Conservation (phyloP, 2,888 invertebrate genomes). For the Elmis aenea region DNA sequence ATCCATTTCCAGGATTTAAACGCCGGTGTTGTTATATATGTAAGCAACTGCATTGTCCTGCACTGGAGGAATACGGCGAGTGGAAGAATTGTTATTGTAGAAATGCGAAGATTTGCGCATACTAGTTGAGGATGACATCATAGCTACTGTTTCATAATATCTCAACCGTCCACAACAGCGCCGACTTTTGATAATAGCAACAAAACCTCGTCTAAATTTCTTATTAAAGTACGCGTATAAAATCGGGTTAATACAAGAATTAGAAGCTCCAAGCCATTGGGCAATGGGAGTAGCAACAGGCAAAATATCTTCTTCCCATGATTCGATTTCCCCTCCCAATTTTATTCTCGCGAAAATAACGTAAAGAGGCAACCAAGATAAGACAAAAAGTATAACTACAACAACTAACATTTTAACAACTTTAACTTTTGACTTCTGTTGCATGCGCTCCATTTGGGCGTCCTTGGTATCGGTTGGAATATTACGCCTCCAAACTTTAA, state of each 20-base stretch:
- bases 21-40: conserved; percentile 71
- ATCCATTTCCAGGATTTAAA: conserved; percentile 49
- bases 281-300: conserved; percentile 81
- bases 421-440: conserved; percentile 90
- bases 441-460: conserved; percentile 86
- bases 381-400: conserved; percentile 87
- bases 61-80: conserved; percentile 43
- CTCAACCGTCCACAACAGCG: conserved; percentile 80
- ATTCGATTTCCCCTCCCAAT: conserved; percentile 67
- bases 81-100: conserved; percentile 60
- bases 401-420: conserved; percentile 92
- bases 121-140: conserved; percentile 81
- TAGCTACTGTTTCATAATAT: conserved; percentile 81
- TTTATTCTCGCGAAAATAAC: conserved; percentile 84
- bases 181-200: conserved; percentile 79
- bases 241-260: conserved; percentile 93
- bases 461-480: conserved; percentile 90
- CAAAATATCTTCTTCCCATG: conserved; percentile 75
- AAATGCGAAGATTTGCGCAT: conserved; percentile 83
- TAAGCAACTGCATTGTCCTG: conserved; percentile 45
- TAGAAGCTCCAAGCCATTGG: conserved; percentile 89
- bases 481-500: conserved; percentile 74
- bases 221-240: conserved; percentile 93
- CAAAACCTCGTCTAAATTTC: conserved; percentile 86
- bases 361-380: conserved; percentile 91